phyloP scores from a whole-genome alignment of 2,888 invertebrate species.

The Leucoptera coffeella region DNA sequence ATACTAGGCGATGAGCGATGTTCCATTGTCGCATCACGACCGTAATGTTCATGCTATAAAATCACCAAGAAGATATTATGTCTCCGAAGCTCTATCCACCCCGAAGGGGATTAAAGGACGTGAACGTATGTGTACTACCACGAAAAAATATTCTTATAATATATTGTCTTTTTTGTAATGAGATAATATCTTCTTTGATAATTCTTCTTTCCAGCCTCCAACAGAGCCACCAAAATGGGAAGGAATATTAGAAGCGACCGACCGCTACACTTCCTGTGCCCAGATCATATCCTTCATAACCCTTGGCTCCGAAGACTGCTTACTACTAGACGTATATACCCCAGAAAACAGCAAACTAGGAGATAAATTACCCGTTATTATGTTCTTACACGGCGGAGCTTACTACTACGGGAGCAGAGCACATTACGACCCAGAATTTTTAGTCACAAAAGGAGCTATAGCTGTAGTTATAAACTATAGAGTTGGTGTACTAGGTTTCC shows the following conservation, averaged over 20 bases:
- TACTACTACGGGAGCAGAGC: slow-evolving; percentile 36
- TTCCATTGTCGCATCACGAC: too few relatives aligned
- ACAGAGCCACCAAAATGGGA: slow-evolving; percentile 19
- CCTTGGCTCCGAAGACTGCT: slow-evolving; percentile 27
- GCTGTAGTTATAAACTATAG: slow-evolving; percentile 32
- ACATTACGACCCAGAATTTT: slow-evolving; percentile 32
- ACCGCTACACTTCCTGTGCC: slow-evolving; percentile 19
- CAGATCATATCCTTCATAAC: slow-evolving; percentile 18
- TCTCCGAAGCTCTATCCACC: too few relatives aligned
- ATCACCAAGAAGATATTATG: too few relatives aligned
- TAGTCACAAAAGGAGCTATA: slow-evolving; percentile 25
- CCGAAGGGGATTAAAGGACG: too few relatives aligned
- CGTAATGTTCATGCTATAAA: too few relatives aligned
- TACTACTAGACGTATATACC: slow-evolving; percentile 25
- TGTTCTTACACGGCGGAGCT: slow-evolving; percentile 36
- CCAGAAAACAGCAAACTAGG: slow-evolving; percentile 13
- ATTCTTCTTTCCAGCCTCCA: slow-evolving; percentile 20
- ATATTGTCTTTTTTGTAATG: too few relatives aligned
- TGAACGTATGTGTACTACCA: too few relatives aligned
- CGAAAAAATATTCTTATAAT: too few relatives aligned
- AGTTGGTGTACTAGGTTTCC: slow-evolving; percentile 29
- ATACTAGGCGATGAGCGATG: too few relatives aligned
- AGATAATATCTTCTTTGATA: too few relatives aligned
- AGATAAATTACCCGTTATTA: slow-evolving; percentile 22
- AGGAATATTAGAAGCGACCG: slow-evolving; percentile 19